A percentile compares a stretch with the other conserved stretches of the same genome.
Conservation (phyloP, 2,113 vertebrate genomes). For the Andinoacara biseriatus region DNA sequence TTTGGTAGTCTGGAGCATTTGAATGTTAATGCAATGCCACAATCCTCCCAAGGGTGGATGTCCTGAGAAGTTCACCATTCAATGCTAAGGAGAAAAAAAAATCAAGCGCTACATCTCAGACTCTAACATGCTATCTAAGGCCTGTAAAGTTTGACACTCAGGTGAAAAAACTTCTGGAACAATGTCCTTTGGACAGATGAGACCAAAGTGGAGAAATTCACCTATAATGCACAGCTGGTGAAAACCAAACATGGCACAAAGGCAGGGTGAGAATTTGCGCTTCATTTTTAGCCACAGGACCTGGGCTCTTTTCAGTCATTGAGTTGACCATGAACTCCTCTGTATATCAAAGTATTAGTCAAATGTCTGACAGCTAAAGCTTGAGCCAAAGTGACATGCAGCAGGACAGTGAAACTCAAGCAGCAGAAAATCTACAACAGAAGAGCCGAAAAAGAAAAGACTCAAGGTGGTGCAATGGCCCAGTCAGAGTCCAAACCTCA, state of each 20-base stretch:
- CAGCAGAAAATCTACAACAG: neutral
- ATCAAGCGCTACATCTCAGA: neutral
- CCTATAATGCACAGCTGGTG: too few species aligned
- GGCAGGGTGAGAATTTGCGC: neutral
- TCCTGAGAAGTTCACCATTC: neutral
- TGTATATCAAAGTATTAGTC: too few species aligned
- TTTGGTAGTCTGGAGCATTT: neutral
- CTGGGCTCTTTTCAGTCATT: neutral
- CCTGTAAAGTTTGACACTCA: too few species aligned
- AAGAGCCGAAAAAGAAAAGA: neutral
- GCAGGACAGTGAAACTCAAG: too few species aligned
- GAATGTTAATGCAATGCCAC: fast-evolving
- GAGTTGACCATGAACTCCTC: neutral
- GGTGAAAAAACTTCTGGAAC: neutral
- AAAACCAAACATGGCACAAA: neutral
- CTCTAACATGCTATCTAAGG: too few species aligned
- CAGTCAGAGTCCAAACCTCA: neutral
- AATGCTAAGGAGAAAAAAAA: fast-evolving
- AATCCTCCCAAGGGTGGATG: neutral
- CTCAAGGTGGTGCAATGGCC: neutral
- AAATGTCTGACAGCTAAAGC: neutral
- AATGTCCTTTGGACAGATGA: neutral
- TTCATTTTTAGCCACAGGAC: too few species aligned
- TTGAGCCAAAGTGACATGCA: neutral
- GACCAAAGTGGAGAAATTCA: neutral